Percentiles rank a stretch among this genome's conserved stretches.
These are phyloP conservation scores for Mus spretus DNA, from an alignment of 2,797 vertebrate genomes.

Conservation along the genomic window DNA sequence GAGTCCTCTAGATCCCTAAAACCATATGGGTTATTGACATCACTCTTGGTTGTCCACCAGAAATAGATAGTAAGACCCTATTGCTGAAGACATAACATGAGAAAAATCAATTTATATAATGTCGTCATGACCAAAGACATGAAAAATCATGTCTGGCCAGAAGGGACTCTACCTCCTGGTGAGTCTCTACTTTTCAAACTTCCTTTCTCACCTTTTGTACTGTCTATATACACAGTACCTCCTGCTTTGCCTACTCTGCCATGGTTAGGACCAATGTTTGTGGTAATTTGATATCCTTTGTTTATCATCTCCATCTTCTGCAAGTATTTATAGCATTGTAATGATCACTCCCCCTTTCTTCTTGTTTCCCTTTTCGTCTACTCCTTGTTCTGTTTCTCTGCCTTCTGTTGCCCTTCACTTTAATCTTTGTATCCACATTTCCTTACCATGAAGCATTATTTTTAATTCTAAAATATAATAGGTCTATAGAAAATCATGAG, in stretches of 20 bases:
- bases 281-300: not conserved
- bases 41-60: not conserved
- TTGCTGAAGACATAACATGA: not conserved
- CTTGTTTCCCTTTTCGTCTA: not conserved
- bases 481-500: not conserved
- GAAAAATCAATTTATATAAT: not conserved
- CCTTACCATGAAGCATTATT: not conserved
- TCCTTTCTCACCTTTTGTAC: not conserved
- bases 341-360: not conserved
- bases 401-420: not conserved
- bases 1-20: not conserved
- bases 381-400: not conserved
- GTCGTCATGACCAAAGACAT: not conserved
- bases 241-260: not conserved
- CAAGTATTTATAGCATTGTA: not conserved
- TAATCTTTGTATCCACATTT: not conserved
- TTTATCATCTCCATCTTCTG: not conserved
- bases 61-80: not conserved
- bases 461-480: not conserved
- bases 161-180: not conserved
- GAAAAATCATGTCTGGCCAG: not conserved
- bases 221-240: not conserved
- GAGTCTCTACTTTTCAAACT: not conserved
- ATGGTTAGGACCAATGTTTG: not conserved
- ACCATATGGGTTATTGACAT: not conserved